Evolutionary conservation across 1,140 invertebrate species (phyloP).

Genomic region (Lordiphosa mommai): DNA sequence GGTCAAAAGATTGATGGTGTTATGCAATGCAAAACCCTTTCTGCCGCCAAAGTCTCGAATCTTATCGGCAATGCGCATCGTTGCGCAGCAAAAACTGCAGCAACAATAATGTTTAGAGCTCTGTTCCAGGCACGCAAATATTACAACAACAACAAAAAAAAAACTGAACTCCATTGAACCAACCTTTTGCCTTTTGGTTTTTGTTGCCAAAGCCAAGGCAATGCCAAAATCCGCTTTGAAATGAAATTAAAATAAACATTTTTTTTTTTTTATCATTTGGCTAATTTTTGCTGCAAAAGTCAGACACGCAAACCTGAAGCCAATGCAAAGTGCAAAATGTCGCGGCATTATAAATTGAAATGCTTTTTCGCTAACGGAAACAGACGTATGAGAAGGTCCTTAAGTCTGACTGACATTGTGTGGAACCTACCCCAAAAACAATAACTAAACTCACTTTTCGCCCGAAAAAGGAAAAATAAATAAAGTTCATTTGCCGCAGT

Average conservation of each 20-base stretch:
- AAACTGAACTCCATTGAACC: constrained; percentile 49
- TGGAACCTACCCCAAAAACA: constrained; percentile 13
- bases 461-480: constrained; percentile 33
- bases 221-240: constrained; percentile 62
- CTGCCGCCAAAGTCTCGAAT: constrained; percentile 7
- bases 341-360: constrained; percentile 70
- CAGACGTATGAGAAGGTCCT: constrained; percentile 53
- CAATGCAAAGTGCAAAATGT: constrained; percentile 69
- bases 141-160: constrained; percentile 33
- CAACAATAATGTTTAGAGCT: constrained; percentile 21
- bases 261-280: constrained; percentile 54
- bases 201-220: constrained; percentile 36
- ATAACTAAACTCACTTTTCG: constrained; percentile 55
- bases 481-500: constrained; percentile 71
- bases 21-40: constrained; percentile 52
- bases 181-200: neutral
- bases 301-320: constrained; percentile 39
- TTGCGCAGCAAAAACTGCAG: constrained; percentile 16
- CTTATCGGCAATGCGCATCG: constrained; percentile 66
- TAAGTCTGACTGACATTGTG: constrained; percentile 15
- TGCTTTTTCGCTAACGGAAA: constrained; percentile 36
- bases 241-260: constrained; percentile 64
- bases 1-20: constrained; percentile 70
- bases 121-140: constrained; percentile 62
- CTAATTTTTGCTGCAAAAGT: constrained; percentile 50